Evolutionary conservation across 2,888 invertebrate genomes (phyloP), one percentile per base, ranked within the genome.

Genomic region (Trilocha varians): DNA sequence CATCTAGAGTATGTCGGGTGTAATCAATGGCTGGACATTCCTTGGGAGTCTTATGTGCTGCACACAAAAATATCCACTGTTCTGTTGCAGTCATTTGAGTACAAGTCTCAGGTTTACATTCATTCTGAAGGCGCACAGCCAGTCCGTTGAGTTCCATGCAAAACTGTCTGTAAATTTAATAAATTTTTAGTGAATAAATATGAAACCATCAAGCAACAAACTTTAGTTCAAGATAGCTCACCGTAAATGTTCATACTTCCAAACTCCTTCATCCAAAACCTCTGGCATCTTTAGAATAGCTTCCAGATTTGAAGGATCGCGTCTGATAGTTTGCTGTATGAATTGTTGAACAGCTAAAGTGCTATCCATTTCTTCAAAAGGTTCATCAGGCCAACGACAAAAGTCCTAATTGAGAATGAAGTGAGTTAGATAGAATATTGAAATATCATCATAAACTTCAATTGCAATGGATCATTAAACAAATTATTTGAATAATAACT

Each of bases 31-130:
- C 99, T 43, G 99, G 97, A 79, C 99, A 99, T 89, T 99, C 99
- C 80, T 99, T 99, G 34, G 99, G 99, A 49, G 99, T 99, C 88
- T 99, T 99, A 77, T 99, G 99, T 34, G 99, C 99, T 44, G 99
- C 99, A 88, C 99, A 99, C 41, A 99, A 87, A 79, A 99, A 99
- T 78, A 99, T 99, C 99, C 99, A 99, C 70, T 99, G 99, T 79
- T 99, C 99, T 17, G 99, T 99, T 18, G 99, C 99, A 36, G 99
- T 99, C 99, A 99, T 99, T 85, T 99, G 99, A 47, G 95, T 96
- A 77, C 99, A 99, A 15, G 94, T 96, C 64, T 97, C 95, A 33
- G 99, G 98, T 67, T 96, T 94, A 76, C 99, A 99, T 78, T 99
- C 98, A 52, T 91, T 91, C 87, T 99, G 99, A 51, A 99, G 87